Evolutionary conservation across 2,797 vertebrate species (phyloP), one percentile per base, ranked within the genome.

Genomic region (Trematocara caparti): DNA sequence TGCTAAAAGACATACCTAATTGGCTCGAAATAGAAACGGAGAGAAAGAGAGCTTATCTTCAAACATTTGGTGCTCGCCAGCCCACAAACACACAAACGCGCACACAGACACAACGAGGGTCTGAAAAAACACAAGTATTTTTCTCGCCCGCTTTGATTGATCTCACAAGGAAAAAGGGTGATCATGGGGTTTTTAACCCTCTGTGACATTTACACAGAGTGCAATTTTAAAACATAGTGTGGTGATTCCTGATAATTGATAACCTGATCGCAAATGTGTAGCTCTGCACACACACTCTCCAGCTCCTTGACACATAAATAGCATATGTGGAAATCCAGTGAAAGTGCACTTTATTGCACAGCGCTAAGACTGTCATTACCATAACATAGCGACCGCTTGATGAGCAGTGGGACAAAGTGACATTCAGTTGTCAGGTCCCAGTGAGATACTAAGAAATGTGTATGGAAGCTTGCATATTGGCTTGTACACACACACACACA

Each of bases 301-400:
- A 24, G 43, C 75, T 88, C 50, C 83, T 19, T 84, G 89, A 90
- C 83, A 89, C 74, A 64, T 75, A 55, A 73, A 82, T 84, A 90
- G 91, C 92, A 76, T 93, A 92, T 90, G 94, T 94, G 93, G 90
- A 92, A 94, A 92, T 94, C 7, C 86, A 90, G 88, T 74, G 79
- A 90, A 86, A 79, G 66, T 83, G 76, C 45, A 64, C 89, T 89
- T 90, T 87, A 81, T 66, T 86, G 69, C 34, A 4, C 15, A 8
- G 36, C 13, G 73, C 82, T 83, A 69, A 69, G 84, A 64, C 88
- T 87, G 85, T 77, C 91, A 92, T 94, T 93, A 89, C 86, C 48
- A 36, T 83, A 84, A 86, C 86, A 81, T 9, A 76, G 86, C 53
- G 84, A 77, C 75, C 8, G 45, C 78, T 66, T 91, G 90, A 94